Percentiles rank a stretch among this genome's conserved stretches.
phyloP scores from a whole-genome alignment of 2,888 invertebrate species.

The Andrena fulva region DNA sequence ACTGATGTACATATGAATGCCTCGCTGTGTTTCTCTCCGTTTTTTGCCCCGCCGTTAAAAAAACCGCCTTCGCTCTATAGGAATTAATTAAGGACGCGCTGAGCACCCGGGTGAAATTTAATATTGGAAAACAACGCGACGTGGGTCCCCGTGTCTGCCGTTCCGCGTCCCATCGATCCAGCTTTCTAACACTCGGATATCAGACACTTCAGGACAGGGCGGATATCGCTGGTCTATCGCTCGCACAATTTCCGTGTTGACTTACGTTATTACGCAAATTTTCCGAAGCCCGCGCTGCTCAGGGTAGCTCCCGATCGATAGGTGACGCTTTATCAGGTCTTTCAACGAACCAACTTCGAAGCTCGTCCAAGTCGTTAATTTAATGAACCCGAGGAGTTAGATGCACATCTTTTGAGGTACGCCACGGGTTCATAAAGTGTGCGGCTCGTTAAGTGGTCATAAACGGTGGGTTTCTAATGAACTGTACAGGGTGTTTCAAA shows the following conservation, averaged over 20 bases:
- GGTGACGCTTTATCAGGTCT: too few relatives aligned
- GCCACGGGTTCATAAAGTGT: background rate
- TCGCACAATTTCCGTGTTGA: background rate
- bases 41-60: background rate
- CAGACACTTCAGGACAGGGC: background rate
- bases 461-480: background rate
- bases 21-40: background rate
- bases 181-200: slow-evolving; percentile 37
- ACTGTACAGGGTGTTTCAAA: too few relatives aligned
- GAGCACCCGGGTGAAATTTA: slow-evolving; percentile 5
- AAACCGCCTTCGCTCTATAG: background rate
- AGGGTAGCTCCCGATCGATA: too few relatives aligned
- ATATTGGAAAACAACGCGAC: background rate
- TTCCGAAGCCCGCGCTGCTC: too few relatives aligned
- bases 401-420: too few relatives aligned
- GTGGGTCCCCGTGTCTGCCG: background rate
- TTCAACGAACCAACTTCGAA: too few relatives aligned
- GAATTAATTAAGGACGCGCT: background rate
- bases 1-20: background rate
- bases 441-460: background rate
- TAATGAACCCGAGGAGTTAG: too few relatives aligned
- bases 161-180: slow-evolving; percentile 20
- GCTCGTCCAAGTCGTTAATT: too few relatives aligned
- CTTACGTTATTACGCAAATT: background rate
- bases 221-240: background rate